Evolutionary conservation across 2,888 invertebrate genomes (phyloP).

Genomic region (Drosophila mercatorum): DNA sequence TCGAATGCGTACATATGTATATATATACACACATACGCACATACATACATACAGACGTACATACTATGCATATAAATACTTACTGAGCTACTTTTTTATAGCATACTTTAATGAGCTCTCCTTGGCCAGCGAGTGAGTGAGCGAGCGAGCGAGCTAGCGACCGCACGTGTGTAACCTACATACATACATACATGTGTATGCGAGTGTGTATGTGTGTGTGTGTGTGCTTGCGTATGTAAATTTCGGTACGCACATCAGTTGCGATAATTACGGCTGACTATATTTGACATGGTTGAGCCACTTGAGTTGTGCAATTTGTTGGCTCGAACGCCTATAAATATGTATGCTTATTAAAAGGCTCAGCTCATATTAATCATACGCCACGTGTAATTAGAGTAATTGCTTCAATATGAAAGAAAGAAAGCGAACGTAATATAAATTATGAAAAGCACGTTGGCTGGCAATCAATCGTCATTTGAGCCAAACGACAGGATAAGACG

Average conservation of each 20-base stretch:
- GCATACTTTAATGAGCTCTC: slow-evolving; percentile 53
- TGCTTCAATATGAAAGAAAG: slow-evolving; percentile 13
- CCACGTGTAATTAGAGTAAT: slow-evolving; percentile 47
- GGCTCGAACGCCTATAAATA: slow-evolving; percentile 1
- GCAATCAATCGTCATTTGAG: slow-evolving; percentile 41
- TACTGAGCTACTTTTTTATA: slow-evolving; percentile 41
- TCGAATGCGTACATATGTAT: slow-evolving; percentile 26
- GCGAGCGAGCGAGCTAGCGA: slow-evolving; percentile 1
- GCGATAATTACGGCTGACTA: slow-evolving; percentile 2
- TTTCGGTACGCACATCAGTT: slow-evolving; percentile 2
- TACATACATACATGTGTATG: not conserved
- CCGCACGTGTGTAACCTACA: slow-evolving; percentile 5
- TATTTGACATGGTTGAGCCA: not conserved
- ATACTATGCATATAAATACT: slow-evolving; percentile 11
- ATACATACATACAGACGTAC: slow-evolving; percentile 2
- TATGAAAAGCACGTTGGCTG: slow-evolving; percentile 23
- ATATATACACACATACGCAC: not conserved
- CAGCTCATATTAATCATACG: slow-evolving; percentile 47
- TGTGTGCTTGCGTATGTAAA: slow-evolving; percentile 4
- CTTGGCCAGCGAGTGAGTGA: slow-evolving; percentile 7
- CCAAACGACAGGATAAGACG: slow-evolving; percentile 58
- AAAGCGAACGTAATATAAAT: slow-evolving; percentile 27
- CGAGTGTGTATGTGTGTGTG: not conserved
- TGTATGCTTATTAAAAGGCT: slow-evolving; percentile 17
- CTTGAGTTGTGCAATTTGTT: slow-evolving; percentile 9